Evolutionary conservation across 92 coral and sea anemone species (phyloP), one percentile per base, ranked within the genome.

Genomic region (Virgularia gustaviana): DNA sequence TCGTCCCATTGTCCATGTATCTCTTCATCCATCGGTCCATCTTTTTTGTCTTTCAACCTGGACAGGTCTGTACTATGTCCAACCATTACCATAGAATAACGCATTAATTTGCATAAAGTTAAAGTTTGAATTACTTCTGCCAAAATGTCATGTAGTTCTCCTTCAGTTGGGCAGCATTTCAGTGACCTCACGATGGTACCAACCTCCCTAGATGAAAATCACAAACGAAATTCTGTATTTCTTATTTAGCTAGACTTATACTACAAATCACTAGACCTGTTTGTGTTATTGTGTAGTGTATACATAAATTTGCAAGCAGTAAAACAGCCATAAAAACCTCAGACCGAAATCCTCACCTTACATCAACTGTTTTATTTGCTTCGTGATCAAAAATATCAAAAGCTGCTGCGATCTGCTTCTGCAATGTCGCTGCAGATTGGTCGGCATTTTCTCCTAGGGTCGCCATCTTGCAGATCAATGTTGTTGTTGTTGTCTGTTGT

Each of bases 381-480:
- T 94, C 99, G 61, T 94, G 99, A 65, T 94, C 99, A 62, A 94
- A 94, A 52, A 89, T 94, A 71, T 94, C 99, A 73, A 94, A 94
- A 35, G 99, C 88, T 72, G 90, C 96, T 42, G 90, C 25, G 33
- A 94, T 94, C 44, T 71, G 84, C 73, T 89, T 94, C 63, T 89
- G 99, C 22, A 94, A 75, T 42, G 87, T 94, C 38, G 99, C 90
- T 51, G 96, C 95, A 35, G 87, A 65, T 16, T 89, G 83, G 76
- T 94, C 99, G 1, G 87, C 78, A 51, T 73, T 72, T 63, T 94
- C 99, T 13, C 62, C 57, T 39, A 51, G 78, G 75, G 90, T 88
- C 90, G 95, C 96, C 99, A 94, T 94, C 47, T 94, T 92, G 83
- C 39, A 80, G 82, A 66, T n/a, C 45, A 49, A 52, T 22, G 8